Evolutionary conservation across 2,888 invertebrate genomes (phyloP), one percentile per base, ranked within the genome.

Genomic region (Acholoe squamosa): DNA sequence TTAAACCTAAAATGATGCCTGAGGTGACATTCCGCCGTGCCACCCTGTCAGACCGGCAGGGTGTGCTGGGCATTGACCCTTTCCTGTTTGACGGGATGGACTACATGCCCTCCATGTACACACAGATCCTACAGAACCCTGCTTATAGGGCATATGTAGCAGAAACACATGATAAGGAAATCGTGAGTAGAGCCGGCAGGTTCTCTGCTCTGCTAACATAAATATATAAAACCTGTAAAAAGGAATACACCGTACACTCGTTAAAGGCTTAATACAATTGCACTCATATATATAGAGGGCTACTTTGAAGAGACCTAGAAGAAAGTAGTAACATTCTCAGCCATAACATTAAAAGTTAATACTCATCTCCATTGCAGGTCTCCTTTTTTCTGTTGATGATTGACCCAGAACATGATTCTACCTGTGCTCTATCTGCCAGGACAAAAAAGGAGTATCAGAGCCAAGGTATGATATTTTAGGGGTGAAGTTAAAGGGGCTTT

Each of bases 61-160:
- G 67, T 7, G 67, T 67, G 67, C 67, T 67, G 67, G 67, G 5
- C 67, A 67, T 67, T n/a, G n/a, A 67, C n/a, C 67, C 67, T 25
- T 7, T 19, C 22, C 67, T 67, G 16, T 67, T 67, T 67, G 67
- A n/a, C 67, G 67, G 67, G 7, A 7, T 67, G n/a, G 67, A 67
- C 67, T 67, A 67, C 67, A 67, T 67, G 67, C 7, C 14, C 7
- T 7, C 67, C 14, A 16, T 67, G 14, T 67, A 67, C 67, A 67
- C 67, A 12, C 14, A 7, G 14, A 12, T 67, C 67, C 67, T 67
- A 16, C 67, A 67, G 67, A 67, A 67, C n/a, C 67, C 67, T n/a
- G n/a, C 16, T 25, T 67, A 19, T 25, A 67, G 67, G n/a, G 14
- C 67, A 16, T 67, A 67, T 67, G 67, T 67, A 12, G 67, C 67